Conservation (phyloP, 2,888 invertebrate genomes). For the Yponomeuta malinellus region DNA sequence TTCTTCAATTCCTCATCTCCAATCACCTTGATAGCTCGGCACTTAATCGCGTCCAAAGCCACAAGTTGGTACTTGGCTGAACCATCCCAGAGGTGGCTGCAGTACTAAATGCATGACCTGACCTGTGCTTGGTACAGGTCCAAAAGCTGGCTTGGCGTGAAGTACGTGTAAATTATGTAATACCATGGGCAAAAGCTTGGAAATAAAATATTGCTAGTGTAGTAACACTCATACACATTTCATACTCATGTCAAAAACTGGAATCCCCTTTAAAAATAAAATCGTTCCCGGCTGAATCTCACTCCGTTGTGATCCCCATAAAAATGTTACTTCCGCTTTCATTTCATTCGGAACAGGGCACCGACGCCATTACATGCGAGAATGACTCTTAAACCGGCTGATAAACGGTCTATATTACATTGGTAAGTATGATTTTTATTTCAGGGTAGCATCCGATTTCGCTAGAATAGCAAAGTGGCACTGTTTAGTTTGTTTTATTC, state of each 20-base stretch:
- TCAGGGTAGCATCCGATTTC: conserved; percentile 1
- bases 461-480: background rate
- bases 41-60: too few species aligned
- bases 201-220: too few species aligned
- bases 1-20: too few species aligned
- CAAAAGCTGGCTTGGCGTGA: too few species aligned
- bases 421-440: conserved; percentile 6
- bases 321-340: conserved; percentile 17
- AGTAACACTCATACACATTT: background rate
- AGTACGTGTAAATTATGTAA: too few species aligned
- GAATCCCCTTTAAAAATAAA: background rate
- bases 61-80: too few species aligned
- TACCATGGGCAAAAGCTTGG: too few species aligned
- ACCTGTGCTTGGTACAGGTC: too few species aligned
- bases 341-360: conserved; percentile 13
- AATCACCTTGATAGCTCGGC: too few species aligned
- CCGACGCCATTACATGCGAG: background rate
- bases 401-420: conserved; percentile 11
- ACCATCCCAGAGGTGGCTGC: too few species aligned
- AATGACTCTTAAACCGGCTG: conserved; percentile 3
- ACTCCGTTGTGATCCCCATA: conserved; percentile 14
- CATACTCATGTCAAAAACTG: background rate
- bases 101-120: too few species aligned
- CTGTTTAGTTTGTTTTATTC: conserved; percentile 6
- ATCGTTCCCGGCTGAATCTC: background rate